Percentiles rank a stretch among this genome's conserved stretches.
Conservation (phyloP, 2,113 vertebrate species). For the Chaetorhynchus papuensis region DNA sequence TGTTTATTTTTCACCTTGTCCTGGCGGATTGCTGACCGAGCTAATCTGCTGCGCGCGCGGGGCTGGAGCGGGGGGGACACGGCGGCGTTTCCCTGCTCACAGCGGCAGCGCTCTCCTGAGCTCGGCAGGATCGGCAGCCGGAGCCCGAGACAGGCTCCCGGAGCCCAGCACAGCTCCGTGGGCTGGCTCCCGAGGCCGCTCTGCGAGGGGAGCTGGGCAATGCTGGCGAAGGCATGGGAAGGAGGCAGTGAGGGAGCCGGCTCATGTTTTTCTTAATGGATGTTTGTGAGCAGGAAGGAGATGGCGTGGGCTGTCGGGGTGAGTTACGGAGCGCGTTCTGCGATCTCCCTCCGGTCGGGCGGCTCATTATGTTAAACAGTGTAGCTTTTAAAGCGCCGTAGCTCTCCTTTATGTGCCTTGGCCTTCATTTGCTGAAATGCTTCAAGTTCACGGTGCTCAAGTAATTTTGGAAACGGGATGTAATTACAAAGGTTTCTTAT, state of each 20-base stretch:
- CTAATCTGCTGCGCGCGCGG: conserved; percentile 1
- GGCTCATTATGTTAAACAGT: conserved; percentile 72
- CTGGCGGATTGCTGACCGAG: conserved; percentile 68
- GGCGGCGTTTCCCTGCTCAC: background rate
- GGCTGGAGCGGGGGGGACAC: background rate
- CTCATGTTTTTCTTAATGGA: conserved; percentile 56
- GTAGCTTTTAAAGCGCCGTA: conserved; percentile 64
- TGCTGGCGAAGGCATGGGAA: conserved; percentile 2
- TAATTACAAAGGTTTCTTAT: conserved; percentile 83
- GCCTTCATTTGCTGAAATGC: conserved; percentile 84
- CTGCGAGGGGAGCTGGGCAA: background rate
- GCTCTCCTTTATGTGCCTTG: conserved; percentile 74
- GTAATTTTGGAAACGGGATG: conserved; percentile 76
- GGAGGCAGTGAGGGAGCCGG: conserved; percentile 18
- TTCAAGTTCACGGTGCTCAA: conserved; percentile 73
- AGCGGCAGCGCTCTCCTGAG: background rate
- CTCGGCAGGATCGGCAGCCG: background rate
- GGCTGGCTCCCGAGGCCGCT: background rate
- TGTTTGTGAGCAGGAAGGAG: conserved; percentile 62
- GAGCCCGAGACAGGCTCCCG: background rate
- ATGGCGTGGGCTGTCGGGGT: conserved; percentile 65
- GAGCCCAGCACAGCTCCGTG: background rate
- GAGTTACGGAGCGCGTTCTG: conserved; percentile 58
- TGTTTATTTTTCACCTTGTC: conserved; percentile 76
- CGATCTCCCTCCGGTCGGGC: conserved; percentile 50